phyloP scores from a whole-genome alignment of 2,797 vertebrate genomes.

The Paguma larvata region DNA sequence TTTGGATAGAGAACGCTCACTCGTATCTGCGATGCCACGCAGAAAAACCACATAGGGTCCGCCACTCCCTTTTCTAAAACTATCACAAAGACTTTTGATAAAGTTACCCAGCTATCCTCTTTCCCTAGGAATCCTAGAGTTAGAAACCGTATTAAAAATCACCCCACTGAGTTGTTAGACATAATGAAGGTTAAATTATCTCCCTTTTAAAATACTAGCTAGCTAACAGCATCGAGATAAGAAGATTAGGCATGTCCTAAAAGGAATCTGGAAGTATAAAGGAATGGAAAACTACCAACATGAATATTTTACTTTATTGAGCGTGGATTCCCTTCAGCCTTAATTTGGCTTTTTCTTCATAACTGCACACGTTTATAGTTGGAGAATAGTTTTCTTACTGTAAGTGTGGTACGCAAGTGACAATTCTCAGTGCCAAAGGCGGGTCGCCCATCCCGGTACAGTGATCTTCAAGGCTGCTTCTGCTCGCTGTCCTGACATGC shows the following conservation, averaged over 20 bases:
- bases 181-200: not conserved
- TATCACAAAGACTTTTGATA: not conserved
- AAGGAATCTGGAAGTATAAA: not conserved
- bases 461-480: not conserved
- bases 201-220: not conserved
- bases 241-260: not conserved
- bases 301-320: not conserved
- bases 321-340: not conserved
- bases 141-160: conserved; percentile 29
- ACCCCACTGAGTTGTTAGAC: not conserved
- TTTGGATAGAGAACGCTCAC: not conserved
- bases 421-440: not conserved
- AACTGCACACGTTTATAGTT: not conserved
- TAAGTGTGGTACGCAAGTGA: not conserved
- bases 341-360: not conserved
- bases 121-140: not conserved
- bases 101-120: not conserved
- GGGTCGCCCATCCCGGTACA: not conserved
- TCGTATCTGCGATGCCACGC: not conserved
- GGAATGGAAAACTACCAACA: not conserved
- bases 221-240: not conserved
- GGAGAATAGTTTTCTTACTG: not conserved
- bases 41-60: not conserved
- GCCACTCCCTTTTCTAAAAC: not conserved
- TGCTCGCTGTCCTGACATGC: not conserved